Percentiles rank a stretch among this genome's conserved stretches.
Evolutionary conservation across 2,113 vertebrate species (phyloP).

Genomic region (Phrynosoma platyrhinos): DNA sequence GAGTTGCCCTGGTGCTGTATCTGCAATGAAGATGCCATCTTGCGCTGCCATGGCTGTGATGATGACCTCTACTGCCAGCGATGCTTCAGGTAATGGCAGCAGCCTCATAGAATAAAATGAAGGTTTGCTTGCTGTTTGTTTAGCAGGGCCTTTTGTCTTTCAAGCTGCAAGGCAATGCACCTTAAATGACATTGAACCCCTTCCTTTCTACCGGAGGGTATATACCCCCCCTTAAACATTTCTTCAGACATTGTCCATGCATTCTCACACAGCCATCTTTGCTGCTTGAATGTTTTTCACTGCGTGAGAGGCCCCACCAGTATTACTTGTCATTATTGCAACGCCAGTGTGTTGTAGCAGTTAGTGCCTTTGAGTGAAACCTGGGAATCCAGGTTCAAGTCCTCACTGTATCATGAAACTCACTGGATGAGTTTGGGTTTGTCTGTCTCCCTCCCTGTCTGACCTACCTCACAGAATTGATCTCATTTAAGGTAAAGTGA

Average conservation of each 20-base stretch:
- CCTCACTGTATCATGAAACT: background rate
- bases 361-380: background rate
- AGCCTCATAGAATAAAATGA: background rate
- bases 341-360: background rate
- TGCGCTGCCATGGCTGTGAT: slow-evolving; percentile 91
- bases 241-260: no score
- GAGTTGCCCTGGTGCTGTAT: slow-evolving; percentile 98
- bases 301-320: no score
- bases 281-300: no score
- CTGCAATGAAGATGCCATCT: slow-evolving; percentile 89
- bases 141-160: background rate
- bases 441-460: background rate
- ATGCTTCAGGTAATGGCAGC: slow-evolving; percentile 87
- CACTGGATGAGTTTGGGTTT: background rate
- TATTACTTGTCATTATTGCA: background rate
- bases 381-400: background rate
- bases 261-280: no score
- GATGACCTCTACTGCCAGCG: slow-evolving; percentile 92
- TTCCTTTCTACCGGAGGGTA: no score
- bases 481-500: background rate
- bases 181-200: no score
- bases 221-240: no score
- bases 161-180: no score
- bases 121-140: background rate
- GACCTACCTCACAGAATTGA: background rate